Conservation (phyloP, 2,797 vertebrate species). For the Nannoperca obscura region DNA sequence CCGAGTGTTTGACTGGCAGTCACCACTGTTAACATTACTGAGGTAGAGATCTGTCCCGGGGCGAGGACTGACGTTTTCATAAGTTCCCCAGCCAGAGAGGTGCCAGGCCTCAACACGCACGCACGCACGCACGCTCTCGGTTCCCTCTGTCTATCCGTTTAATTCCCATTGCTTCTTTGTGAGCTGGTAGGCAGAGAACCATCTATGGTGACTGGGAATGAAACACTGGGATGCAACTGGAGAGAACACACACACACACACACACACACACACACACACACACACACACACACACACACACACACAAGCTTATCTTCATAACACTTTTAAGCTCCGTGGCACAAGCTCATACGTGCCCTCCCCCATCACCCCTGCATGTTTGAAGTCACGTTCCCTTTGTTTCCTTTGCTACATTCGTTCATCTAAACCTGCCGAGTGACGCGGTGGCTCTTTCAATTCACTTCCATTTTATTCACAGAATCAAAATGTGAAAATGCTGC, state of each 20-base stretch:
- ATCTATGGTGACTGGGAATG: constrained; percentile 85
- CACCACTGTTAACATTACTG: constrained; percentile 86
- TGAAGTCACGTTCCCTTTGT: constrained; percentile 68
- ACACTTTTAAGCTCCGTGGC: constrained; percentile 57
- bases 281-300: neutral
- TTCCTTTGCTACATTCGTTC: constrained; percentile 69
- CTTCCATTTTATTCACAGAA: constrained; percentile 29
- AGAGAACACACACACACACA: constrained; percentile 1
- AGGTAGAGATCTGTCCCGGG: constrained; percentile 90
- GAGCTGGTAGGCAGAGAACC: constrained; percentile 88
- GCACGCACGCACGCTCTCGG: constrained; percentile 7
- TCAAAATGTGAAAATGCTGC: constrained; percentile 24
- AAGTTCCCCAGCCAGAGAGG: constrained; percentile 89
- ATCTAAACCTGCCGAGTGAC: constrained; percentile 29
- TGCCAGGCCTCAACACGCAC: constrained; percentile 38
- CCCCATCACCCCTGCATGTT: constrained; percentile 22
- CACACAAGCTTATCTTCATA: constrained; percentile 52
- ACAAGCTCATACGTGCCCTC: constrained; percentile 28
- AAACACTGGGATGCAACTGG: constrained; percentile 78
- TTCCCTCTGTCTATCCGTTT: constrained; percentile 47
- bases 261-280: neutral
- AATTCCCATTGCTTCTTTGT: constrained; percentile 82
- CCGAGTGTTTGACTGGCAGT: constrained; percentile 85
- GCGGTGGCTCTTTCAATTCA: constrained; percentile 31
- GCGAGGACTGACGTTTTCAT: constrained; percentile 89